Percentiles rank a stretch among this genome's conserved stretches.
Conservation (phyloP, 2,888 invertebrate genomes). For the Cheilosia impressa region DNA sequence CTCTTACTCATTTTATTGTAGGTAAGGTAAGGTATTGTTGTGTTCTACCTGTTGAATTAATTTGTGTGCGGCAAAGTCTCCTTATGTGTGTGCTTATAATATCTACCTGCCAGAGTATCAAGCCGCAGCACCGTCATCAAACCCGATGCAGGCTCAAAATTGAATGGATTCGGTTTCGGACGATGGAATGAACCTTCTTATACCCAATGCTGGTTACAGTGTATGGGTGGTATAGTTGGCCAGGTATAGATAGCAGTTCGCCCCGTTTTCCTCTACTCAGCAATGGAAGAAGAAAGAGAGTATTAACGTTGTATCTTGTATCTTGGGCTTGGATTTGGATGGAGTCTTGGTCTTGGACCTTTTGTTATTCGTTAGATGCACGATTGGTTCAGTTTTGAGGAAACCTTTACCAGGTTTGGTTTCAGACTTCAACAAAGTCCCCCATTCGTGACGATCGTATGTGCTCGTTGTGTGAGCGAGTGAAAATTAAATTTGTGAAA, state of each 20-base stretch:
- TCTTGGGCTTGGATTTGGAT: not conserved
- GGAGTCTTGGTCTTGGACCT: conserved; percentile 27
- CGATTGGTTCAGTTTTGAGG: conserved; percentile 58
- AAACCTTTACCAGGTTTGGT: conserved; percentile 61
- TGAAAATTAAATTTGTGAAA: conserved; percentile 48
- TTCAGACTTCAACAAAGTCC: conserved; percentile 16
- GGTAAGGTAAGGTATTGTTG: conserved; percentile 19
- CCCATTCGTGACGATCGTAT: conserved; percentile 14
- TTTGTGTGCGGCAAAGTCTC: conserved; percentile 30
- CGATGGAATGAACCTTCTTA: conserved; percentile 30
- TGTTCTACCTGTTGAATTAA: conserved; percentile 64
- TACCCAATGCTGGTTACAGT: conserved; percentile 17
- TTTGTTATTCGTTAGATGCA: conserved; percentile 64
- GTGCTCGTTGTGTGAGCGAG: conserved; percentile 19
- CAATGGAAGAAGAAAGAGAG: conserved; percentile 32
- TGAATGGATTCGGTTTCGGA: conserved; percentile 41
- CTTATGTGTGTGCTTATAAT: conserved; percentile 27
- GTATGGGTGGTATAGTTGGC: conserved; percentile 46
- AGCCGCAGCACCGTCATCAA: conserved; percentile 25
- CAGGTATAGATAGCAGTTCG: conserved; percentile 12
- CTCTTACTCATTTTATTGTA: conserved; percentile 46
- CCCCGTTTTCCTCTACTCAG: conserved; percentile 13
- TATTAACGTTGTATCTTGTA: conserved; percentile 27
- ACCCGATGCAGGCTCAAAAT: conserved; percentile 42
- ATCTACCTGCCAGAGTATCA: conserved; percentile 37